phyloP scores from a whole-genome alignment of 2,797 vertebrate species.

The Adelosebastes latens region DNA sequence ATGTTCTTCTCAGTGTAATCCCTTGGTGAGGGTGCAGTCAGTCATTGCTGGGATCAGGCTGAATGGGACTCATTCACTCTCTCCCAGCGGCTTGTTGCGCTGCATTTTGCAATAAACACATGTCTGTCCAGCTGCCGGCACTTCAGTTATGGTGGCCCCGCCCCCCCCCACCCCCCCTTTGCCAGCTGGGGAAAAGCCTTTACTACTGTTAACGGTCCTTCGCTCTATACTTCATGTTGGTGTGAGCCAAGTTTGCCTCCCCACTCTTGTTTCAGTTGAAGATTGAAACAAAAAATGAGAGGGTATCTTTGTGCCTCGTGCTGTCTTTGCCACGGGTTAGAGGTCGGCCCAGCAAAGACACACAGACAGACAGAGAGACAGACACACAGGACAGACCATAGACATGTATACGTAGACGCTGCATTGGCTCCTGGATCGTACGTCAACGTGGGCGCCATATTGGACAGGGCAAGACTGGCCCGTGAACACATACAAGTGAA shows the following conservation, averaged over 20 bases:
- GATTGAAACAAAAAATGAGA: conserved; percentile 66
- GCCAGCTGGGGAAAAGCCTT: conserved; percentile 36
- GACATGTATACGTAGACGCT: too few species aligned
- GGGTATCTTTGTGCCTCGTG: conserved; percentile 4
- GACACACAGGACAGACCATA: conserved; percentile 1
- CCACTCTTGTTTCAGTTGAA: conserved; percentile 62
- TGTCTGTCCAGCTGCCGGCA: conserved; percentile 53
- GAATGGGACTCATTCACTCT: conserved; percentile 55
- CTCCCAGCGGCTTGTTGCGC: conserved; percentile 34
- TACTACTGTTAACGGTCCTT: conserved; percentile 40
- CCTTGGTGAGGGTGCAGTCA: conserved; percentile 59
- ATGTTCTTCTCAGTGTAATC: conserved; percentile 72
- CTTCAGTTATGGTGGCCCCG: conserved; percentile 15
- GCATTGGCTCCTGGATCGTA: too few species aligned
- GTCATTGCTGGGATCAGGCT: conserved; percentile 78
- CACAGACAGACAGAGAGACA: conserved; percentile 47
- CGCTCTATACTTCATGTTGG: conserved; percentile 64
- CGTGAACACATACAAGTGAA: too few species aligned
- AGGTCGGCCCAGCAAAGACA: conserved; percentile 33
- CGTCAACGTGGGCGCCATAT: too few species aligned
- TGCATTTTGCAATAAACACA: conserved; percentile 39
- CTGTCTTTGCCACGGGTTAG: conserved; percentile 9
- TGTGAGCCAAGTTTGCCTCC: conserved; percentile 84
- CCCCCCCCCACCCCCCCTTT: conserved; percentile 5
- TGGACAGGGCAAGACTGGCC: too few species aligned